phyloP scores from a whole-genome alignment of 2,797 vertebrate species.

The Scleropages formosus region DNA sequence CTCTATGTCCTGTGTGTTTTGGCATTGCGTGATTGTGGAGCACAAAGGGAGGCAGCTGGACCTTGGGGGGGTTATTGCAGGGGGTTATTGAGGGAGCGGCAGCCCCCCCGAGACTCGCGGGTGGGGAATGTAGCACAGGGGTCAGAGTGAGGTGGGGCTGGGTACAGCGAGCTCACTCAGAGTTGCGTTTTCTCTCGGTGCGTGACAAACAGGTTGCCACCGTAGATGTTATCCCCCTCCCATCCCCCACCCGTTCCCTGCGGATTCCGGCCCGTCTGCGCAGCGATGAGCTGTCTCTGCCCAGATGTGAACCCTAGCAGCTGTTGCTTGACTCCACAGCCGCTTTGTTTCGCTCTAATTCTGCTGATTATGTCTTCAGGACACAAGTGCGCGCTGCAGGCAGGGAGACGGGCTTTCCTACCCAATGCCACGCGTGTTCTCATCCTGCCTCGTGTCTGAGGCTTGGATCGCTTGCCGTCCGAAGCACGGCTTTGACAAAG shows the following conservation, averaged over 20 bases:
- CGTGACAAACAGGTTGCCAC: constrained; percentile 48
- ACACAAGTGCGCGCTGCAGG: neutral
- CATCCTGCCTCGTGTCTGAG: neutral
- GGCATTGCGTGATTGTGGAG: neutral
- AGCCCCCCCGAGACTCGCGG: constrained; percentile 55
- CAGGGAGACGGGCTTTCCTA: neutral
- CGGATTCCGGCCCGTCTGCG: constrained; percentile 66
- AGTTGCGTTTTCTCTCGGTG: no score
- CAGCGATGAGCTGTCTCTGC: constrained; percentile 67
- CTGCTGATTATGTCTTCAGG: neutral
- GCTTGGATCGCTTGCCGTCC: neutral
- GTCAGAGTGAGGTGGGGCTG: neutral
- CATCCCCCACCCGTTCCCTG: neutral
- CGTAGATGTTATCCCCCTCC: neutral
- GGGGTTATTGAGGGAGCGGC: constrained; percentile 22
- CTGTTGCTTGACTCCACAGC: constrained; percentile 61
- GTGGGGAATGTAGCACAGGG: constrained; percentile 27
- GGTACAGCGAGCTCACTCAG: neutral
- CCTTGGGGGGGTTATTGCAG: no score
- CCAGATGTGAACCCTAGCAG: constrained; percentile 76
- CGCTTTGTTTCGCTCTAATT: neutral
- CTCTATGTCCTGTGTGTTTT: neutral
- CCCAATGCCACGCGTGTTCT: neutral
- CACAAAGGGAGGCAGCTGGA: no score
- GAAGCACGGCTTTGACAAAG: neutral